These are phyloP conservation scores for Thyatira batis DNA, from an alignment of 2,888 invertebrate genomes.

Conservation along the genomic window DNA sequence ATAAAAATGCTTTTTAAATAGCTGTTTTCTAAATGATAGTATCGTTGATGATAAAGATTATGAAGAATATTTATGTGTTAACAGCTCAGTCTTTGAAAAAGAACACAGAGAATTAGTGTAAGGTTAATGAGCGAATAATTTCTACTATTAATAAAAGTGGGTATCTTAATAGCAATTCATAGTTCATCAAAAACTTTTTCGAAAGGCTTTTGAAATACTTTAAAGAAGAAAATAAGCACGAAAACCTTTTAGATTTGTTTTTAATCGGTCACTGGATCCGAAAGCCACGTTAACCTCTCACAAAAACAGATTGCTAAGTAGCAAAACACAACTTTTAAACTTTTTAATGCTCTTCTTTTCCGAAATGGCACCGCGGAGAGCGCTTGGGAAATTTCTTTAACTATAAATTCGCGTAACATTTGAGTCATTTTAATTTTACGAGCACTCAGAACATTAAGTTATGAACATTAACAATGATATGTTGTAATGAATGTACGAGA, in stretches of 20 bases:
- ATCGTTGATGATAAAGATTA: too few relatives aligned
- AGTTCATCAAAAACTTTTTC: too few relatives aligned
- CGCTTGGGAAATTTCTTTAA: not conserved
- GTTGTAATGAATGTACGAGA: conserved; percentile 1
- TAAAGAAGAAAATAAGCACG: not conserved
- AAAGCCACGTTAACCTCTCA: not conserved
- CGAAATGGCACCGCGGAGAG: conserved; percentile 1
- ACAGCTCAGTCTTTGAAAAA: too few relatives aligned
- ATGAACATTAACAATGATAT: conserved; percentile 13
- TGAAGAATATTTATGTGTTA: too few relatives aligned
- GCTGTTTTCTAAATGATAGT: too few relatives aligned
- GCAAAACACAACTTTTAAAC: not conserved
- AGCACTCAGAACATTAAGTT: conserved; percentile 19
- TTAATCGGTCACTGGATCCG: conserved; percentile 2
- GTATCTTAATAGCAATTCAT: too few relatives aligned
- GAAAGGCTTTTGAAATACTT: too few relatives aligned
- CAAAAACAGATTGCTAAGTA: conserved; percentile 2
- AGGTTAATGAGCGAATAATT: too few relatives aligned
- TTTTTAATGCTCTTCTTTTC: not conserved
- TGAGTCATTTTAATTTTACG: conserved; percentile 9
- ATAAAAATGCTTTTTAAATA: not conserved
- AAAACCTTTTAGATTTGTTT: not conserved
- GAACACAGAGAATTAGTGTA: too few relatives aligned
- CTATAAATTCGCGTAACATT: not conserved
- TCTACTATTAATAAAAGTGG: too few relatives aligned